These are phyloP conservation scores for Brachionus paranguensis DNA, from an alignment of 1,140 invertebrate species.

Conservation along the genomic window DNA sequence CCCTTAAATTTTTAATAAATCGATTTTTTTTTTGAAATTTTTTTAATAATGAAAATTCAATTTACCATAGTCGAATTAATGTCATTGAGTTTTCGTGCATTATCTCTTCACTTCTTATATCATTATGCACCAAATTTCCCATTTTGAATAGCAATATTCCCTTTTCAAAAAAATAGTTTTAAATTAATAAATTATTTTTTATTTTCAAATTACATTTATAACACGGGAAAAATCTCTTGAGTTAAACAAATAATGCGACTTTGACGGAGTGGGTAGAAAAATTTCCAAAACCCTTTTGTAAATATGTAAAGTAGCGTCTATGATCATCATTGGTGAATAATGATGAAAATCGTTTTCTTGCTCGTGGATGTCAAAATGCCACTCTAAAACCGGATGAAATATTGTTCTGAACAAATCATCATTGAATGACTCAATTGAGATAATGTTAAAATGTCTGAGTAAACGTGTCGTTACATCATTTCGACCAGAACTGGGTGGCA, in stretches of 20 bases:
- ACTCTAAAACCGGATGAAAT: constrained; percentile 19
- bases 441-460: constrained; percentile 46
- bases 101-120: neutral
- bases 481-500: constrained; percentile 52
- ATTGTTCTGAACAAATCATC: constrained; percentile 10
- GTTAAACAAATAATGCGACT: constrained; percentile 91
- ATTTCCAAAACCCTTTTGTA: constrained; percentile 14
- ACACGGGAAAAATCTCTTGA: constrained; percentile 69
- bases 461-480: constrained; percentile 53
- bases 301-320: constrained; percentile 10
- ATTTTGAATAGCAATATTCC: constrained; percentile 6
- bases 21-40: neutral
- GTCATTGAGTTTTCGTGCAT: constrained; percentile 6
- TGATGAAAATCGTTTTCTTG: neutral
- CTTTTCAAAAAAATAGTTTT: neutral
- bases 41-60: neutral
- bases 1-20: constrained; percentile 40
- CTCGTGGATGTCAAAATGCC: neutral
- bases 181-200: neutral
- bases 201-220: neutral
- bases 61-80: constrained; percentile 11
- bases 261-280: constrained; percentile 78
- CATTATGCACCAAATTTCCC: neutral
- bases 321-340: constrained; percentile 27
- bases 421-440: constrained; percentile 23